Evolutionary conservation across 2,888 invertebrate genomes (phyloP), one percentile per base, ranked within the genome.

Genomic region (Altica lythri): DNA sequence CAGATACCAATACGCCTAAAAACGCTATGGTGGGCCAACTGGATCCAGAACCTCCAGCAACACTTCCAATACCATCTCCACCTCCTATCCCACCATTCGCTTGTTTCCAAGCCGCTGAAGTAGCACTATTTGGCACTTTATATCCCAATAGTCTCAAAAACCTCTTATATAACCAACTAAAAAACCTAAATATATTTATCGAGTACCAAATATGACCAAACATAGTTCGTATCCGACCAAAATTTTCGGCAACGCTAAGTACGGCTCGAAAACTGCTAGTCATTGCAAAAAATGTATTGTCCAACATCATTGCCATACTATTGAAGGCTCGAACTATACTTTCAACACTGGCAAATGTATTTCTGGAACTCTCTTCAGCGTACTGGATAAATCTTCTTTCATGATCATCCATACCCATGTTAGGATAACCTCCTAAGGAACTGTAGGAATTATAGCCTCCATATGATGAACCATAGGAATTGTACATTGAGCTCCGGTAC

Each of bases 221-320:
- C 65, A 95, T 86, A 2, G 86, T 83, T 57, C 90, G 83, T 53
- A 97, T 77, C 38, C 90, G 81, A 2, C 92, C 89, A 72, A 98
- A 90, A 77, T 97, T 96, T 63, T 98, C 96, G 4, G 96, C 96
- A 1, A 98, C 95, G 54, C 95, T 94, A 44, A 98, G 80, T 60
- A 98, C 92, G 45, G 98, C 97, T 67, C 92, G 83, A 29, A 62
- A 62, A 0, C 97, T 96, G 75, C 91, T 95, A 13, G 95, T 93
- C 69, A 98, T 83, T 2, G 97, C 96, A 72, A 92, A 91, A 75
- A 95, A 96, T 35, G 97, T 96, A 14, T 95, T 96, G 71, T 97
- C 97, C 50, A 98, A 76, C 94, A 98, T 95, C 84, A 95, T 92
- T 2, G 95, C 92, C 2, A 98, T 86, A 45, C 97, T 95, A 12